A percentile compares a stretch with the other conserved stretches of the same genome.
Evolutionary conservation across 2,113 vertebrate species (phyloP).

Genomic region (Serilophus lunatus): DNA sequence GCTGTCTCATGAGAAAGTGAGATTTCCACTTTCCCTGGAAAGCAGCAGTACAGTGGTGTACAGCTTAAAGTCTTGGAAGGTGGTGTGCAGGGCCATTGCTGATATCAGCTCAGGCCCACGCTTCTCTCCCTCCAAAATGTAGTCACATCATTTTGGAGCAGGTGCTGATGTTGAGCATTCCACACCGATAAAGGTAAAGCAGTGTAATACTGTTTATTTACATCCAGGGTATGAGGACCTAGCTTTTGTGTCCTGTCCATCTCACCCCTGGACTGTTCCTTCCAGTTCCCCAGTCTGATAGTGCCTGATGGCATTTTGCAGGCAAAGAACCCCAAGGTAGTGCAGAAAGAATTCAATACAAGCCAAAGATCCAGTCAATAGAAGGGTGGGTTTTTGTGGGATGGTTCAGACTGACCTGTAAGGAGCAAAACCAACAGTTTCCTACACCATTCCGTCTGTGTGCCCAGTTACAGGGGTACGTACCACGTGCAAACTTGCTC

Average conservation of each 20-base stretch:
- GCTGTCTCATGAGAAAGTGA: background rate
- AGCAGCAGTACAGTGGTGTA: background rate
- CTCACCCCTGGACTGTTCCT: background rate
- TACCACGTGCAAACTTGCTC: background rate
- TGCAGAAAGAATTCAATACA: background rate
- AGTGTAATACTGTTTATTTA: background rate
- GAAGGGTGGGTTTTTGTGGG: background rate
- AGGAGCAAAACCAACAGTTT: background rate
- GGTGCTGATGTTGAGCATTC: background rate
- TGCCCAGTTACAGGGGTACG: background rate
- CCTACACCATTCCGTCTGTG: background rate
- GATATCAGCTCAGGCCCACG: background rate
- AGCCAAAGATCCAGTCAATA: background rate
- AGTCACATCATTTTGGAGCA: background rate
- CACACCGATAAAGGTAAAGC: background rate
- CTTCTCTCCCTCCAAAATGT: background rate
- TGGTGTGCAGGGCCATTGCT: background rate
- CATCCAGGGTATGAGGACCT: background rate
- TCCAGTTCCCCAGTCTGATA: background rate
- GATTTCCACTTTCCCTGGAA: background rate
- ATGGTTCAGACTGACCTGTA: fast-evolving
- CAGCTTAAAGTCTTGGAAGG: background rate
- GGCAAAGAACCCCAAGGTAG: background rate
- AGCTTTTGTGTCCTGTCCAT: no score
- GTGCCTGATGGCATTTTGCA: background rate